Evolutionary conservation across 2,888 invertebrate species (phyloP).

Genomic region (Ophonus ardosiacus): DNA sequence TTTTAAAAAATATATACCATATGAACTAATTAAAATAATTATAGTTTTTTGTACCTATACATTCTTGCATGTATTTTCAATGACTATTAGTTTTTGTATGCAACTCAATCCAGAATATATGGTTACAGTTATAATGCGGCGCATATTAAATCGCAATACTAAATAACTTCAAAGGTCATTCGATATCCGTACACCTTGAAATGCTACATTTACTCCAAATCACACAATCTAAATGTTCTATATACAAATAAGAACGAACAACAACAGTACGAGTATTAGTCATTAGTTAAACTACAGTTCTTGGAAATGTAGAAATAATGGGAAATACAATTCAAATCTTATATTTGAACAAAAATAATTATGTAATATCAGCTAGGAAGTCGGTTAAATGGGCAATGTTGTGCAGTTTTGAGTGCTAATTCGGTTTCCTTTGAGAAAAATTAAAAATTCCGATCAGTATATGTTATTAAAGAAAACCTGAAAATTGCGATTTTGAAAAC

Average conservation of each 20-base stretch:
- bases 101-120: slow-evolving; percentile 4
- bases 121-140: slow-evolving; percentile 1
- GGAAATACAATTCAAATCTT: too few species aligned
- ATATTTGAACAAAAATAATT: too few species aligned
- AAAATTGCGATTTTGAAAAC: too few species aligned
- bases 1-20: not conserved
- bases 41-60: not conserved
- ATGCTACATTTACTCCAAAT: slow-evolving; percentile 27
- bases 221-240: not conserved
- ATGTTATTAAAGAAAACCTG: too few species aligned
- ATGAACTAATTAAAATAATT: not conserved
- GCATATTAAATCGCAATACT: slow-evolving; percentile 12
- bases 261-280: not conserved
- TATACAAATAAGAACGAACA: not conserved
- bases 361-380: too few species aligned
- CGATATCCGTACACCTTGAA: slow-evolving; percentile 36
- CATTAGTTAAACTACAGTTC: too few species aligned
- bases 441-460: too few species aligned
- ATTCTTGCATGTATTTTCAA: slow-evolving; percentile 10
- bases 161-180: slow-evolving; percentile 50
- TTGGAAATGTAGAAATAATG: too few species aligned
- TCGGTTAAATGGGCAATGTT: too few species aligned
- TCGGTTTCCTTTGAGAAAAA: too few species aligned
- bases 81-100: slow-evolving; percentile 13
- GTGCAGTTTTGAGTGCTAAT: too few species aligned